A percentile compares a stretch with the other conserved stretches of the same genome.
Evolutionary conservation across 2,888 invertebrate species (phyloP).

Genomic region (Digitonthophagus gazella): DNA sequence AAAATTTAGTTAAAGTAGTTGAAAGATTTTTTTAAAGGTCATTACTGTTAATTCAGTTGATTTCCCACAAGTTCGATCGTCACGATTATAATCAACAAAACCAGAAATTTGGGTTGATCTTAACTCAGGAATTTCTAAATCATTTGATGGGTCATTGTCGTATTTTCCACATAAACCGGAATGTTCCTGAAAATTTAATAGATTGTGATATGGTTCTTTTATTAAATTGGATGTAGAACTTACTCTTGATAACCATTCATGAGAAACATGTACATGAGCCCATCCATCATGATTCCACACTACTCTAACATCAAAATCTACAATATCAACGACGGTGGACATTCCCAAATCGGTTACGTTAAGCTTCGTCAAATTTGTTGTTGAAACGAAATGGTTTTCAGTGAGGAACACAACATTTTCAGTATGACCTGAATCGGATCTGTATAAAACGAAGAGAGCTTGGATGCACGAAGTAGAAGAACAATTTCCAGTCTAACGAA

Average conservation of each 20-base stretch:
- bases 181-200: too few relatives aligned
- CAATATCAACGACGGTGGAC: background rate
- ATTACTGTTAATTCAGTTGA: background rate
- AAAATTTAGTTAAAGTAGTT: background rate
- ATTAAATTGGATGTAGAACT: too few relatives aligned
- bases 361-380: background rate
- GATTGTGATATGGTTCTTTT: too few relatives aligned
- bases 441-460: background rate
- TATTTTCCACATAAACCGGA: slow-evolving; percentile 7
- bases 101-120: background rate
- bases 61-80: background rate
- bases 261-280: slow-evolving; percentile 3
- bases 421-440: background rate
- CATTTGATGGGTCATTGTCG: background rate
- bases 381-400: background rate
- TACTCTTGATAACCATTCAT: slow-evolving; percentile 2
- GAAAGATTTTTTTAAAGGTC: background rate
- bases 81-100: background rate
- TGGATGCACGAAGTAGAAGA: slow-evolving; percentile 3
- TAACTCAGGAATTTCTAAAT: background rate
- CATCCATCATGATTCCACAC: slow-evolving; percentile 5
- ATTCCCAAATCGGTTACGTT: background rate
- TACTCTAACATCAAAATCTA: background rate
- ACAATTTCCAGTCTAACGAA: background rate
- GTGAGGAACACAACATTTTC: background rate